These are phyloP conservation scores for Nestor notabilis DNA, from an alignment of 2,113 vertebrate species.

Conservation along the genomic window DNA sequence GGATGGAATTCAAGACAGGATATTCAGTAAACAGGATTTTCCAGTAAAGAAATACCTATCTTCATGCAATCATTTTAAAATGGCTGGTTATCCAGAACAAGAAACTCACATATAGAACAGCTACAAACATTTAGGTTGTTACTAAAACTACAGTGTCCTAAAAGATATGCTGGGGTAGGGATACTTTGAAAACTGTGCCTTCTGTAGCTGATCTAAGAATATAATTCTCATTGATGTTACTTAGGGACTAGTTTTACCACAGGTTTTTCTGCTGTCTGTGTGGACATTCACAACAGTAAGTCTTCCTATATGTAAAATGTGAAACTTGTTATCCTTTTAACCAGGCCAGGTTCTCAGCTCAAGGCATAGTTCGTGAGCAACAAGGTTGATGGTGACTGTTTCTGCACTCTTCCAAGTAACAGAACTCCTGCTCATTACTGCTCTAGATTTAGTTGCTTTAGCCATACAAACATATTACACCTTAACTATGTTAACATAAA, in stretches of 20 bases:
- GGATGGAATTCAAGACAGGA: background rate
- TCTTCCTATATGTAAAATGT: background rate
- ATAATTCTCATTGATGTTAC: background rate
- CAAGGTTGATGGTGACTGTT: background rate
- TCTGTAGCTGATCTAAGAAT: background rate
- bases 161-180: background rate
- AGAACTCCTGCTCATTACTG: background rate
- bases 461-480: background rate
- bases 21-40: background rate
- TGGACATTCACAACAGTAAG: background rate
- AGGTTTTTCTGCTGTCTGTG: background rate
- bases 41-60: background rate
- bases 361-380: background rate
- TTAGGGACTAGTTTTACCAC: background rate
- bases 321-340: background rate
- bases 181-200: background rate
- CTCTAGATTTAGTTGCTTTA: background rate
- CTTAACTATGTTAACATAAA: background rate
- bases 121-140: background rate
- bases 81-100: background rate
- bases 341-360: background rate
- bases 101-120: background rate
- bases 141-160: background rate
- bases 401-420: background rate
- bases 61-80: background rate